Evolutionary conservation across 2,888 invertebrate genomes (phyloP).

Genomic region (Monopis laevigella): DNA sequence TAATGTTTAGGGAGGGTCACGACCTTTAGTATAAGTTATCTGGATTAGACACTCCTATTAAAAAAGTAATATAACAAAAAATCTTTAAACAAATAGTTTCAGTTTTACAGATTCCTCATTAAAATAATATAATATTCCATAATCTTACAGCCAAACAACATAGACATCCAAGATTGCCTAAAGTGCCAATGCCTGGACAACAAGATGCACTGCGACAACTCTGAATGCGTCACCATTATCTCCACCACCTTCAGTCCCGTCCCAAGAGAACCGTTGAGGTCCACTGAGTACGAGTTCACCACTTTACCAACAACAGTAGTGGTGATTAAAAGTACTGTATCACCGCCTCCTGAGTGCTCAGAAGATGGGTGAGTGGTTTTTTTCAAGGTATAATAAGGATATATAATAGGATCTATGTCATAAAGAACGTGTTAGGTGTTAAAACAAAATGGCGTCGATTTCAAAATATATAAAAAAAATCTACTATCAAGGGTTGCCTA

Average conservation of each 20-base stretch:
- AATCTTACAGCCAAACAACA: conserved; percentile 72
- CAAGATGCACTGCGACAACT: conserved; percentile 73
- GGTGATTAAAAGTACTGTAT: conserved; percentile 33
- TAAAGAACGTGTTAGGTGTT: no score
- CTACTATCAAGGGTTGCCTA: no score
- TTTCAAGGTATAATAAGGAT: no score
- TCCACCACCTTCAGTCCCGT: conserved; percentile 13
- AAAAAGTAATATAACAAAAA: no score
- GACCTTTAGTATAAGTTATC: no score
- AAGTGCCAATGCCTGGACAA: conserved; percentile 86
- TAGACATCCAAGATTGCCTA: conserved; percentile 70
- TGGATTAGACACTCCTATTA: no score
- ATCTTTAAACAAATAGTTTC: no score
- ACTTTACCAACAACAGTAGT: conserved; percentile 16
- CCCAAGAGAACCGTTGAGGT: conserved; percentile 11
- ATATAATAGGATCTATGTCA: no score
- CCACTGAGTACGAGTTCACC: neutral
- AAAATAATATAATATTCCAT: conserved; percentile 1
- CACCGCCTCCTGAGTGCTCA: conserved; percentile 48
- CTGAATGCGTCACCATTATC: conserved; percentile 43
- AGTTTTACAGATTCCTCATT: no score
- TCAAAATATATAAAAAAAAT: no score
- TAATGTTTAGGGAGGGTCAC: no score
- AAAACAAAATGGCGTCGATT: no score
- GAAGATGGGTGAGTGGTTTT: conserved; percentile 33